Evolutionary conservation across 2,113 vertebrate genomes (phyloP).

Genomic region (Hippocampus mohnikei): DNA sequence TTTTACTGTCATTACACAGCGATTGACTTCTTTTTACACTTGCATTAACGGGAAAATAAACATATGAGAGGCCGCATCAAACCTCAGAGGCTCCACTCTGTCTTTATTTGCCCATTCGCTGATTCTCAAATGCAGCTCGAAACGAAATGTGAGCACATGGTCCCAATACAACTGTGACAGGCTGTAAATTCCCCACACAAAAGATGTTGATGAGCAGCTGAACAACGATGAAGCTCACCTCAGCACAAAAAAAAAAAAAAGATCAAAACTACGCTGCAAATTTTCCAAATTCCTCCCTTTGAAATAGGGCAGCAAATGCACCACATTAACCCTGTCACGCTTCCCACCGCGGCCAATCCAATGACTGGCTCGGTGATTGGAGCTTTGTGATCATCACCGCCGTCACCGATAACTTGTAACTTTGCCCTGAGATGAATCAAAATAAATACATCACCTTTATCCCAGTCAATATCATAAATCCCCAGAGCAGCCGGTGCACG

Average conservation of each 20-base stretch:
- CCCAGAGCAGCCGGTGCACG: conserved; percentile 11
- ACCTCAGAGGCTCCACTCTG: neutral
- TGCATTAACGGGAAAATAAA: neutral
- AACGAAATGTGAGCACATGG: neutral
- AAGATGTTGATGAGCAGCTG: neutral
- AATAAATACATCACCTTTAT: conserved; percentile 48
- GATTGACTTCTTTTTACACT: neutral
- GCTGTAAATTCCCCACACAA: neutral
- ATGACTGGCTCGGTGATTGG: neutral
- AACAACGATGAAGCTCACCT: neutral
- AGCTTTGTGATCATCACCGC: neutral
- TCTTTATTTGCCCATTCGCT: neutral
- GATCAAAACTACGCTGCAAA: neutral
- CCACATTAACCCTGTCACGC: neutral
- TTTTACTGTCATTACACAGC: no score
- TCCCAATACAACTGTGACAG: neutral
- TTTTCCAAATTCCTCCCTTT: neutral
- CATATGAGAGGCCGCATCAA: neutral
- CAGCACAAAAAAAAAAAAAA: conserved; percentile 3
- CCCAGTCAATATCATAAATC: conserved; percentile 23
- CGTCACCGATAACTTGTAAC: neutral
- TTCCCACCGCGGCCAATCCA: neutral
- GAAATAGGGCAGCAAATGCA: neutral
- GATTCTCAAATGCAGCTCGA: neutral
- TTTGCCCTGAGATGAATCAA: neutral